Evolutionary conservation across 2,888 invertebrate genomes (phyloP).

Genomic region (Brachylomia viminalis): DNA sequence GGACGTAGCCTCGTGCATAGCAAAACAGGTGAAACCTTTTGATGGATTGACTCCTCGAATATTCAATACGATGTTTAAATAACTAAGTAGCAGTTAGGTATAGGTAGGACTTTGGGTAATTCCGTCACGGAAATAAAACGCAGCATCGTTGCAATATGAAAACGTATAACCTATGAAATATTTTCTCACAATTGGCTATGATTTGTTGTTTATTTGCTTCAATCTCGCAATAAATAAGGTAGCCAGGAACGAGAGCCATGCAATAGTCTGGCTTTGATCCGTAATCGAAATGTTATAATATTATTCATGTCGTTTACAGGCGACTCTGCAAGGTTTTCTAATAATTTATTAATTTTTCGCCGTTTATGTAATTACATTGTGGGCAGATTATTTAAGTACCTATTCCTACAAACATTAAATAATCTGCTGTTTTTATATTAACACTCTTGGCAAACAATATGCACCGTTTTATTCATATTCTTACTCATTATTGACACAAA

Average conservation of each 20-base stretch:
- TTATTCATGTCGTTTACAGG: no score
- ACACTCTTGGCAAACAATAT: background rate
- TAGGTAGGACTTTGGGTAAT: no score
- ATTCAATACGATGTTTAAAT: slow-evolving; percentile 9
- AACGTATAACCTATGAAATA: no score
- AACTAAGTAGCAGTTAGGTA: background rate
- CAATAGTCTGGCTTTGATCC: background rate
- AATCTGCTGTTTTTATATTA: no score
- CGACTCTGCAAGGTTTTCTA: no score
- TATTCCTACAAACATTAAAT: background rate
- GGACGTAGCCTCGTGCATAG: slow-evolving; percentile 64
- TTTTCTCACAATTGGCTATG: no score
- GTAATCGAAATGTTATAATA: background rate
- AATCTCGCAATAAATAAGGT: background rate
- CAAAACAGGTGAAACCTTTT: slow-evolving; percentile 55
- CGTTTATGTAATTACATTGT: no score
- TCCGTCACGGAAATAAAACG: no score
- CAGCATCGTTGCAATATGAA: background rate
- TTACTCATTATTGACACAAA: background rate
- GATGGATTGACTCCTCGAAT: slow-evolving; percentile 63
- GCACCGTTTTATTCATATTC: background rate
- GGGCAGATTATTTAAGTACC: background rate
- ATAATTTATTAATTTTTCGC: no score
- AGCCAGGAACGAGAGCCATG: background rate
- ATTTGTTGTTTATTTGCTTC: background rate